Conservation (phyloP, 2,113 vertebrate species). For the Nesoenas mayeri region DNA sequence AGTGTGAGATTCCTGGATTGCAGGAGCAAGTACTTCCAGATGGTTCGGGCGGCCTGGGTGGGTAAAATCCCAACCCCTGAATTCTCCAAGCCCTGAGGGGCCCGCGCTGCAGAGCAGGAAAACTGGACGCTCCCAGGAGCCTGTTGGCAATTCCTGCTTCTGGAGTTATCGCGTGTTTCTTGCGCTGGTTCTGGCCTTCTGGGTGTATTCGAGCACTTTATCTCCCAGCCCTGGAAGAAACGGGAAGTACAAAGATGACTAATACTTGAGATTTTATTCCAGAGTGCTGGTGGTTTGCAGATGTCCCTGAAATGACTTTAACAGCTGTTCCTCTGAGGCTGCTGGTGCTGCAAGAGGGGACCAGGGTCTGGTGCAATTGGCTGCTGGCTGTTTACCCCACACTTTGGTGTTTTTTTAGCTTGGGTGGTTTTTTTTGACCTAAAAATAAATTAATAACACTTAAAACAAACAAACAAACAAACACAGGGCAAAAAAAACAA, state of each 20-base stretch:
- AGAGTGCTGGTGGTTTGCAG: background rate
- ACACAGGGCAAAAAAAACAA: too few relatives aligned
- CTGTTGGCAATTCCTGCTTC: background rate
- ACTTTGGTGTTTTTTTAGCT: background rate
- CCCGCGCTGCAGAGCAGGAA: background rate
- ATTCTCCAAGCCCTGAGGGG: background rate
- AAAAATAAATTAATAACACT: background rate
- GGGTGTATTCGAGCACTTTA: background rate
- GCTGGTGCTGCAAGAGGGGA: background rate
- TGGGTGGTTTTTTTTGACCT: background rate
- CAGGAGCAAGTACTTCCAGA: background rate
- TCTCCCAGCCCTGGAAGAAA: background rate
- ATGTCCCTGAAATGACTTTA: slow-evolving; percentile 5
- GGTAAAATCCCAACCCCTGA: background rate
- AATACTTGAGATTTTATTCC: background rate
- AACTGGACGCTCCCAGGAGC: background rate
- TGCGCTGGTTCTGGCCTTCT: background rate
- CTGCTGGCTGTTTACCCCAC: background rate
- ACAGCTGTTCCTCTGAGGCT: background rate
- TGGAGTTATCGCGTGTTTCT: background rate
- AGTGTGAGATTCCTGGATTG: background rate
- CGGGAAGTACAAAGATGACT: background rate
- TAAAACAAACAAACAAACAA: background rate
- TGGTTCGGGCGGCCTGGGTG: background rate
- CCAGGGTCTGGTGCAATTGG: background rate